A percentile compares a stretch with the other conserved stretches of the same genome.
Evolutionary conservation across 2,797 vertebrate genomes (phyloP).

Genomic region (Protonibea diacanthus): DNA sequence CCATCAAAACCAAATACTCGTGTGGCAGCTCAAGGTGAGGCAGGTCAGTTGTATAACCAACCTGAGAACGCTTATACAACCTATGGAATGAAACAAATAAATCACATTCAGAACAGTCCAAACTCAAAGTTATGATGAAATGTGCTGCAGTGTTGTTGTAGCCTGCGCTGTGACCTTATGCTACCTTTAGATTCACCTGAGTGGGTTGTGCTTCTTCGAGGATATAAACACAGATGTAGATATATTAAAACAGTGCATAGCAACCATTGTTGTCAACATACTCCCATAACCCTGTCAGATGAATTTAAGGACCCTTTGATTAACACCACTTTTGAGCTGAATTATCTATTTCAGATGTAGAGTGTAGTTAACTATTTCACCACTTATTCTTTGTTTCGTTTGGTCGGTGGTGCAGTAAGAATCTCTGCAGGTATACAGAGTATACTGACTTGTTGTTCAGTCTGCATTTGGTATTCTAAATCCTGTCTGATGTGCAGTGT

Average conservation of each 20-base stretch:
- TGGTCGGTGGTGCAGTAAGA: no score
- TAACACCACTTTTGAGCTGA: neutral
- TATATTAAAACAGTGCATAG: neutral
- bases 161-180: neutral
- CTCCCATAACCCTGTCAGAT: neutral
- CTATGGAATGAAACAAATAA: constrained; percentile 5
- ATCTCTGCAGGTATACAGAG: no score
- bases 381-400: no score
- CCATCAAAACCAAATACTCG: constrained; percentile 35
- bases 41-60: constrained; percentile 46
- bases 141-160: neutral
- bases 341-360: no score
- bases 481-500: no score
- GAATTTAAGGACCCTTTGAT: no score
- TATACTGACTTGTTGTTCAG: no score
- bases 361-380: no score
- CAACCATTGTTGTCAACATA: neutral
- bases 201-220: neutral
- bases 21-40: constrained; percentile 17
- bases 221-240: neutral
- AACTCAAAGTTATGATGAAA: neutral
- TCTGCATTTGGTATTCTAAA: no score
- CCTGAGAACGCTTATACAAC: constrained; percentile 16
- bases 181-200: neutral
- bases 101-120: neutral